Percentiles rank a stretch among this genome's conserved stretches.
phyloP scores from a whole-genome alignment of 1,140 invertebrate species.

The Drosophila persimilis region DNA sequence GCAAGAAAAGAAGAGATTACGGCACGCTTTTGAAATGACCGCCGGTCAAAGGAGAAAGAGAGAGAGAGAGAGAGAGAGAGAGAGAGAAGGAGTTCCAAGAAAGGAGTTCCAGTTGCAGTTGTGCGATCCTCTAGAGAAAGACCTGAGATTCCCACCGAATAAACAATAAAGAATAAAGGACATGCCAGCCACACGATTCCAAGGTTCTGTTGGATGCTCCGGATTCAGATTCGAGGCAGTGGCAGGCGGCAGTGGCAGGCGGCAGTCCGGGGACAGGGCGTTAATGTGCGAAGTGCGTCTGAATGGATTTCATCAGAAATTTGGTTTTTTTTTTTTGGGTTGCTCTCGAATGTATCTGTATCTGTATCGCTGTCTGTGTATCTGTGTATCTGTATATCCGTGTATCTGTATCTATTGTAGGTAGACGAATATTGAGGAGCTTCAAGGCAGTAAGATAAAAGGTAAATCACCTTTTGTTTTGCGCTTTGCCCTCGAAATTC shows the following conservation, averaged over 20 bases:
- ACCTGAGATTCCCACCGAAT: conserved; percentile 50
- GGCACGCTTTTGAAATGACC: conserved; percentile 71
- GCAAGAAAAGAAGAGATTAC: conserved; percentile 37
- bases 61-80: too few species aligned
- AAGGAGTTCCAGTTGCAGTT: conserved; percentile 30
- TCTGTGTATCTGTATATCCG: neutral
- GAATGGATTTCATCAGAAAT: conserved; percentile 75
- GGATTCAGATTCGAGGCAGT: neutral
- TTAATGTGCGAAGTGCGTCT: conserved; percentile 80
- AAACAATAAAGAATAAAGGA: conserved; percentile 43
- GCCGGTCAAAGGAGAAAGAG: conserved; percentile 22
- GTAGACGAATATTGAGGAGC: conserved; percentile 23
- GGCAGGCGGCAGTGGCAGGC: neutral
- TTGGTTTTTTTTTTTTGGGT: conserved; percentile 1
- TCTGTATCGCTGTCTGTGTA: conserved; percentile 27
- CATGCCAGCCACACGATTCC: conserved; percentile 12
- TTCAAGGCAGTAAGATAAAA: conserved; percentile 30
- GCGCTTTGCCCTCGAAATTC: conserved; percentile 45
- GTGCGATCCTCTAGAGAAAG: conserved; percentile 2
- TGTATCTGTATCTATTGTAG: conserved; percentile 39
- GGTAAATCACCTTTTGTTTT: conserved; percentile 50
- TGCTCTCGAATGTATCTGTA: conserved; percentile 9
- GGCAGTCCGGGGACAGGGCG: conserved; percentile 41
- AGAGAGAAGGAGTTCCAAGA: conserved; percentile 42
- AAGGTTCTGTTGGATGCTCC: conserved; percentile 5